Evolutionary conservation across 2,888 invertebrate genomes (phyloP), one percentile per base, ranked within the genome.

Genomic region (Parnassius glacialis): DNA sequence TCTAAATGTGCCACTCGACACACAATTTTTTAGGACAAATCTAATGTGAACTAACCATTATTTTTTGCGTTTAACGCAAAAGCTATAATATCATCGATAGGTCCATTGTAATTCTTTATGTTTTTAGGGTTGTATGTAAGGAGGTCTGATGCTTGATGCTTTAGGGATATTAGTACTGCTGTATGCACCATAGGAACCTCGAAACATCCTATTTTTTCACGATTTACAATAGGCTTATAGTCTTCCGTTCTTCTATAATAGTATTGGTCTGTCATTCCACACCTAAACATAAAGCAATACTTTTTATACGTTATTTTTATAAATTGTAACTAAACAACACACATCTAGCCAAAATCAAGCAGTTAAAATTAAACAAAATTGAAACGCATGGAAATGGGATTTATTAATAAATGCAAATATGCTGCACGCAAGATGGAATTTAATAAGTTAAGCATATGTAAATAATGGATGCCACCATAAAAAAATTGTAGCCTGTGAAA

Each of bases 131-230:
- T 90, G 76, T 97, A 99, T 0, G 97, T 96, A 9, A 99, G 86
- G 12, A 78, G 70, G 63, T 95, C 93, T 0, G 96, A 93, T 1
- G 81, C 79, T 0, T 77, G 73, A 61, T 87, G 85, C 16, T 93
- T 92, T 61, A 99, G 83, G 79, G 97, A 92, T 45, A 99, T 92
- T 50, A 99, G 86, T 12, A 98, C 94, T 7, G 97, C 96, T 0
- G 96, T 95, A 79, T 98, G 98, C 2, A 98, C 94, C 97, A 98
- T 97, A 0, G 98, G 97, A 0, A 99, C 98, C 5, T 88, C 75
- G 77, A 95, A 96, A 75, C 96, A 96, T 0, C 98, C 98, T 1
- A 84, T 77, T 60, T 93, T 93, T 64, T 94, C 92, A 12, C 94
- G 85, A 66, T 94, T 92, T 52, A 97, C 88, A 57, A 98, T 96